Evolutionary conservation across 2,797 vertebrate species (phyloP).

Genomic region (Tragelaphus eurycerus): DNA sequence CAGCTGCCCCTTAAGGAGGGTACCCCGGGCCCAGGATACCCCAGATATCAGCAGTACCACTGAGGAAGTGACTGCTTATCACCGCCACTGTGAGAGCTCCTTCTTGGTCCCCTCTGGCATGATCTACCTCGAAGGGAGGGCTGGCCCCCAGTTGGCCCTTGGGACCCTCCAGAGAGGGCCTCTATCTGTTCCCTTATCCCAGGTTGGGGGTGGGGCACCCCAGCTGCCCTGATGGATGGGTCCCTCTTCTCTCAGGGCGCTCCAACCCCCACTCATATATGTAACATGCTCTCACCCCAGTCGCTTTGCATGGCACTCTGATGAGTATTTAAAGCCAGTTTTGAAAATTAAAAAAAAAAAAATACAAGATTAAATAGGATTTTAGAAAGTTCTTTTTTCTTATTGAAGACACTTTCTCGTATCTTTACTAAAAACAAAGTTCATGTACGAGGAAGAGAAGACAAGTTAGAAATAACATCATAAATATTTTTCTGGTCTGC

Average conservation of each 20-base stretch:
- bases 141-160: constrained; percentile 53
- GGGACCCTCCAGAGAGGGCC: background rate
- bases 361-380: background rate
- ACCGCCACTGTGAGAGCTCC: constrained; percentile 39
- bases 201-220: constrained; percentile 30
- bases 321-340: constrained; percentile 70
- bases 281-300: constrained; percentile 43
- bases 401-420: background rate
- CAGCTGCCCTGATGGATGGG: constrained; percentile 47
- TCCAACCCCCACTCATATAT: background rate
- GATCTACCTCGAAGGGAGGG: constrained; percentile 73
- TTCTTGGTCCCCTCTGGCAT: constrained; percentile 20
- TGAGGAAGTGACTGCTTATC: constrained; percentile 58
- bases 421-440: background rate
- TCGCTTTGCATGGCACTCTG: background rate
- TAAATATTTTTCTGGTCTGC: background rate
- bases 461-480: background rate
- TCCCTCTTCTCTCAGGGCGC: constrained; percentile 61
- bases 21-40: constrained; percentile 67
- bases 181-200: constrained; percentile 2
- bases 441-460: background rate
- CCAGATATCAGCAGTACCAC: constrained; percentile 83
- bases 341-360: constrained; percentile 14
- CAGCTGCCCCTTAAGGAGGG: constrained; percentile 87
- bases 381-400: background rate